Evolutionary conservation across 2,888 invertebrate species (phyloP).

Genomic region (Erebia epiphron): DNA sequence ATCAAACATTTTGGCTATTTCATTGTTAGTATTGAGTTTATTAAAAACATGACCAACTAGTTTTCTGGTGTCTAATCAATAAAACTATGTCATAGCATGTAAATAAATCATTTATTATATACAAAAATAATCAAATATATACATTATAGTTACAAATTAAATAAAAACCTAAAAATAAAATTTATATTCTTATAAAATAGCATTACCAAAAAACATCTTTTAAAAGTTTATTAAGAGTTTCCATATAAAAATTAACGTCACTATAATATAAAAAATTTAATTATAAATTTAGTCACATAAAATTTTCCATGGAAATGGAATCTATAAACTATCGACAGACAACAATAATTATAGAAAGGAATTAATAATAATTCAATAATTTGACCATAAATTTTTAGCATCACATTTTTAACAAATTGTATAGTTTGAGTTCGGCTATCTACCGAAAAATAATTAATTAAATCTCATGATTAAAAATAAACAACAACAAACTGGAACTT

Average conservation of each 20-base stretch:
- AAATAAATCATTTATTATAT: conserved; percentile 15
- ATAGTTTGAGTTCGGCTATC: background rate
- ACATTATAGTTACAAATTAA: conserved; percentile 2
- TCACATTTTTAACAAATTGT: background rate
- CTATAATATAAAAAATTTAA: background rate
- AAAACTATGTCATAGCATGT: background rate
- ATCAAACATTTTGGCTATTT: conserved; percentile 8
- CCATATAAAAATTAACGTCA: background rate
- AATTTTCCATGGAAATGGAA: background rate
- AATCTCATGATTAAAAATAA: background rate
- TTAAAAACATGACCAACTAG: conserved; percentile 18
- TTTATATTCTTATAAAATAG: conserved; percentile 11
- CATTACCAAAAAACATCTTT: background rate
- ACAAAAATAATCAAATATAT: conserved; percentile 4
- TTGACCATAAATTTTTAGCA: background rate
- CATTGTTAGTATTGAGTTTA: conserved; percentile 15
- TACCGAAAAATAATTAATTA: background rate
- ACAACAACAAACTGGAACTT: background rate
- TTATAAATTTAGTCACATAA: background rate
- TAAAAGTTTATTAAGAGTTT: background rate
- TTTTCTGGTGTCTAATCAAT: background rate
- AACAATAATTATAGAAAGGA: background rate
- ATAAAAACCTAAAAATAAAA: conserved; percentile 1
- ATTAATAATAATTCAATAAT: too few species aligned
- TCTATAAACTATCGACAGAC: background rate